Percentiles rank a stretch among this genome's conserved stretches.
These are phyloP conservation scores for Aptenodytes forsteri DNA, from an alignment of 2,113 vertebrate species.

Conservation along the genomic window DNA sequence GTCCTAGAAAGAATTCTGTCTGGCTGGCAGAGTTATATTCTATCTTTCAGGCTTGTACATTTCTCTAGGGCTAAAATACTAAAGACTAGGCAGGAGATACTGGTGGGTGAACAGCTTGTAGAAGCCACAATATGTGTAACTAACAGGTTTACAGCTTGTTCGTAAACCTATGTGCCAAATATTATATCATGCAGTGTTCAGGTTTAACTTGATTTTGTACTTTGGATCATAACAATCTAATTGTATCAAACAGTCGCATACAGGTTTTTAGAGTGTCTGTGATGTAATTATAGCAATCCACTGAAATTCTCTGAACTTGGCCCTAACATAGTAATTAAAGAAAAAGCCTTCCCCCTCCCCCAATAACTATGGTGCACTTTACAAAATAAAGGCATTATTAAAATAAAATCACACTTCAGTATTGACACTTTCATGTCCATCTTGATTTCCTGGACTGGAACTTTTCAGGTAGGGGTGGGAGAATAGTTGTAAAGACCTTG, in stretches of 20 bases:
- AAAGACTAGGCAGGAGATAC: background rate
- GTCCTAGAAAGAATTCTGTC: background rate
- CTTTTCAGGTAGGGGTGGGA: background rate
- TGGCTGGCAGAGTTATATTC: background rate
- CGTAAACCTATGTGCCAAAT: conserved; percentile 13
- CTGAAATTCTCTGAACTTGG: background rate
- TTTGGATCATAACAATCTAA: background rate
- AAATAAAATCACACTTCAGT: background rate
- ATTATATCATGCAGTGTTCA: background rate
- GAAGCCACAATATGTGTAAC: background rate
- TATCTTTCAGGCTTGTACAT: background rate
- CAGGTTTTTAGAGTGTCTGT: background rate
- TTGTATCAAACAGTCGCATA: background rate
- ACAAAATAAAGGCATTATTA: conserved; percentile 12
- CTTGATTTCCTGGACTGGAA: background rate
- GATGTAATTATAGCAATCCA: background rate
- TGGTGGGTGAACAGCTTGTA: background rate
- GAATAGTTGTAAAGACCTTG: background rate
- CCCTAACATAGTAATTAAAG: background rate
- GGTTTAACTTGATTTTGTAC: background rate
- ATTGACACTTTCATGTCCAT: background rate
- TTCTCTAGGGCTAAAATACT: background rate
- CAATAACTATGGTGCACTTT: background rate
- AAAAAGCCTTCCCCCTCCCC: background rate
- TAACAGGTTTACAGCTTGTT: background rate